phyloP scores from a whole-genome alignment of 2,797 vertebrate species.

The Squalus acanthias region DNA sequence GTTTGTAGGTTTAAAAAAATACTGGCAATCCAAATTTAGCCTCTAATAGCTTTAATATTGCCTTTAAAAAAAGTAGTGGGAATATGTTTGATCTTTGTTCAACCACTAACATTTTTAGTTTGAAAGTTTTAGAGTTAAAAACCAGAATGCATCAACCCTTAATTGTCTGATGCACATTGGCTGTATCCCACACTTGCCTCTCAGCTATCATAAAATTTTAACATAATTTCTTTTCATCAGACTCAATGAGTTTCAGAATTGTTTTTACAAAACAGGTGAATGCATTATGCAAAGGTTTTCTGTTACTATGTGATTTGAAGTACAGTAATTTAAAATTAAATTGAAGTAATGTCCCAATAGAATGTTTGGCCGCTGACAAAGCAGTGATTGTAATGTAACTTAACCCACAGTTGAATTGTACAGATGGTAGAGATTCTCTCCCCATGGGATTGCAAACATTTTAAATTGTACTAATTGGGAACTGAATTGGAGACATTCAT shows the following conservation, averaged over 20 bases:
- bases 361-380: neutral
- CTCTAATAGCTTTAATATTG: neutral
- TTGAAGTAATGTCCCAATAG: neutral
- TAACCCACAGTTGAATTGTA: neutral
- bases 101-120: neutral
- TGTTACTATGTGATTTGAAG: neutral
- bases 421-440: neutral
- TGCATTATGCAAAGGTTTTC: slow-evolving; percentile 7
- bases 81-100: neutral
- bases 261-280: neutral
- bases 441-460: neutral
- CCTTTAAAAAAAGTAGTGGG: neutral
- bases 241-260: neutral
- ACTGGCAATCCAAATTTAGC: neutral
- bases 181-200: no score
- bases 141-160: neutral
- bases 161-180: neutral
- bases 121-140: neutral
- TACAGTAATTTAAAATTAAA: neutral
- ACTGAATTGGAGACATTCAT: neutral
- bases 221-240: neutral
- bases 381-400: neutral
- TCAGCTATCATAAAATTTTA: neutral
- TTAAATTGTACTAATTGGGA: neutral
- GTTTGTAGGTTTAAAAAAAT: neutral